These are phyloP conservation scores for Premnoplex brunnescens DNA, from an alignment of 2,797 vertebrate species.

Conservation along the genomic window DNA sequence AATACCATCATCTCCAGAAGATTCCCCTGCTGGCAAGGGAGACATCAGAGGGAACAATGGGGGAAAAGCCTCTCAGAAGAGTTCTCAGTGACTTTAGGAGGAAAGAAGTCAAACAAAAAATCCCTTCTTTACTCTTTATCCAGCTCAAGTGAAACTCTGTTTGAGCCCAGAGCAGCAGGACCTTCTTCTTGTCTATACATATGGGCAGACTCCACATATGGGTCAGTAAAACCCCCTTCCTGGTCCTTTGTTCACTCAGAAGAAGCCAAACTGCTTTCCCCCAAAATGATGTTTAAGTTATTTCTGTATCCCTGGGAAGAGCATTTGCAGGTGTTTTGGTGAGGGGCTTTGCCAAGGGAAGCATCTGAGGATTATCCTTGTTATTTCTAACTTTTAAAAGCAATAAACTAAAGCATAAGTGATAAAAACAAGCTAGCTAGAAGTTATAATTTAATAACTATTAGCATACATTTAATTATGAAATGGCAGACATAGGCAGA, in stretches of 20 bases:
- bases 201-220: rapidly evolving
- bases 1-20: neutral
- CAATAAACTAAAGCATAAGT: neutral
- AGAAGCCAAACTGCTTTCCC: neutral
- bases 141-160: rapidly evolving
- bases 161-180: neutral
- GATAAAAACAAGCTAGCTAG: neutral
- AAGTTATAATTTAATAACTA: neutral
- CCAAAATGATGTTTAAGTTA: no score
- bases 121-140: neutral
- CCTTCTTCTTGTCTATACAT: neutral
- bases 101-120: rapidly evolving
- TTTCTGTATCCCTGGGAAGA: neutral
- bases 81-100: rapidly evolving
- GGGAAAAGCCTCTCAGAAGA: neutral
- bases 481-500: neutral
- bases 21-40: neutral
- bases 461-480: neutral
- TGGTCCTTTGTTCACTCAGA: neutral
- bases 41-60: neutral
- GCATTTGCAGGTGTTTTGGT: rapidly evolving
- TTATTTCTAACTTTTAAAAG: neutral
- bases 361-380: neutral
- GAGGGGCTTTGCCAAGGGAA: neutral
- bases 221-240: neutral